Evolutionary conservation across 2,888 invertebrate species (phyloP).

Genomic region (Agrotis puta): DNA sequence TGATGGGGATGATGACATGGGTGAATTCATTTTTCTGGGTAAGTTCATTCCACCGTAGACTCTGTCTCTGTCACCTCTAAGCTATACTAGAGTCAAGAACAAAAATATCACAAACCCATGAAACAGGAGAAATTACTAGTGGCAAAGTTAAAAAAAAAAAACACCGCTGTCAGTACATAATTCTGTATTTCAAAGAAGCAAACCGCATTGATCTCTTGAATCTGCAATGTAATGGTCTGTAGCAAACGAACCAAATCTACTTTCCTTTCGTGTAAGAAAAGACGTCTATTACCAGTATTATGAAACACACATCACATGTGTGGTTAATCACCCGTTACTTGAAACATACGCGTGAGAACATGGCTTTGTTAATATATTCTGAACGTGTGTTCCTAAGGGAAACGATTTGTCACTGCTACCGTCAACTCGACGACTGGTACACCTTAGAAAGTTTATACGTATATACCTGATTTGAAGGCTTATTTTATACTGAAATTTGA

Average conservation of each 20-base stretch:
- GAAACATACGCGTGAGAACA: constrained; percentile 23
- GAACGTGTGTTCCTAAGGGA: constrained; percentile 41
- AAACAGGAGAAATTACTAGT: no score
- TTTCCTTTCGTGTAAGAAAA: constrained; percentile 9
- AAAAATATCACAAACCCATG: no score
- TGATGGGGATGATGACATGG: no score
- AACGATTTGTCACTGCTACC: constrained; percentile 48
- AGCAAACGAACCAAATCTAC: constrained; percentile 3
- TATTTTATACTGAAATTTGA: neutral
- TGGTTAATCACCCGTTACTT: constrained; percentile 37
- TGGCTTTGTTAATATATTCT: constrained; percentile 52
- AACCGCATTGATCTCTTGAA: constrained; percentile 1
- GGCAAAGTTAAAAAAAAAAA: no score
- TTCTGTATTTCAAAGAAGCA: no score
- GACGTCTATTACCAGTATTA: constrained; percentile 13
- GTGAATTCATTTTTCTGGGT: no score
- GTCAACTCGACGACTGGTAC: constrained; percentile 36
- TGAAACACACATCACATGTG: constrained; percentile 31
- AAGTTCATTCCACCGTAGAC: no score
- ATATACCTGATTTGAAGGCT: constrained; percentile 11
- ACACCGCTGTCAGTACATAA: no score
- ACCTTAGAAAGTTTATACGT: constrained; percentile 20
- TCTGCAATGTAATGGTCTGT: constrained; percentile 1
- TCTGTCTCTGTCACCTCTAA: no score
- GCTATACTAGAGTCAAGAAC: no score